Conservation (phyloP, 2,113 vertebrate species). For the Galemys pyrenaicus region DNA sequence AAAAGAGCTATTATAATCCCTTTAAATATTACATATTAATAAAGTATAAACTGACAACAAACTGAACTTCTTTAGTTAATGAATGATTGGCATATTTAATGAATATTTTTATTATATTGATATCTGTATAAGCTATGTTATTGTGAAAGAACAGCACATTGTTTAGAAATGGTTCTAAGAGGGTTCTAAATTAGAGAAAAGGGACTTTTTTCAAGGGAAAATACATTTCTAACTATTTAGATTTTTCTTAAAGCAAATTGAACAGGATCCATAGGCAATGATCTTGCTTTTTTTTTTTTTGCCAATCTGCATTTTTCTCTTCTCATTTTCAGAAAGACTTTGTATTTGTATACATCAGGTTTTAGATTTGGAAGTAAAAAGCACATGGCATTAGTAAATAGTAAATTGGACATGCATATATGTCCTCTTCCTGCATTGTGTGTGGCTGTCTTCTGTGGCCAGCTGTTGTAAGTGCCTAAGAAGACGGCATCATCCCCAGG, state of each 20-base stretch:
- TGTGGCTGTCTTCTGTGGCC: neutral
- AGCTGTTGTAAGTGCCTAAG: neutral
- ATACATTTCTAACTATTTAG: neutral
- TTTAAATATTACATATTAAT: neutral
- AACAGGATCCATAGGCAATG: neutral
- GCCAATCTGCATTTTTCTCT: neutral
- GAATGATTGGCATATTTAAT: neutral
- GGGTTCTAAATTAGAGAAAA: neutral
- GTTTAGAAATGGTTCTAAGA: neutral
- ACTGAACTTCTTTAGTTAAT: neutral
- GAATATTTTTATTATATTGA: neutral
- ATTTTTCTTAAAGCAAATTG: slow-evolving; percentile 14
- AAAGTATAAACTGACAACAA: neutral
- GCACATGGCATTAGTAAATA: neutral
- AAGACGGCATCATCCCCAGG: neutral
- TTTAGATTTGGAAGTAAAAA: neutral
- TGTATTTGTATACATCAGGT: neutral
- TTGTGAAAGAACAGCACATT: neutral
- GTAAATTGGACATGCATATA: neutral
- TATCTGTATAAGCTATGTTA: neutral
- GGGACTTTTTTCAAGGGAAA: neutral
- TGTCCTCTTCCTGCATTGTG: neutral
- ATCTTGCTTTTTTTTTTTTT: neutral
- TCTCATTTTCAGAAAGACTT: neutral
- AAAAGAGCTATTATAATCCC: neutral